Evolutionary conservation across 2,113 vertebrate genomes (phyloP), one percentile per base, ranked within the genome.

Genomic region (Callocephalon fimbriatum): DNA sequence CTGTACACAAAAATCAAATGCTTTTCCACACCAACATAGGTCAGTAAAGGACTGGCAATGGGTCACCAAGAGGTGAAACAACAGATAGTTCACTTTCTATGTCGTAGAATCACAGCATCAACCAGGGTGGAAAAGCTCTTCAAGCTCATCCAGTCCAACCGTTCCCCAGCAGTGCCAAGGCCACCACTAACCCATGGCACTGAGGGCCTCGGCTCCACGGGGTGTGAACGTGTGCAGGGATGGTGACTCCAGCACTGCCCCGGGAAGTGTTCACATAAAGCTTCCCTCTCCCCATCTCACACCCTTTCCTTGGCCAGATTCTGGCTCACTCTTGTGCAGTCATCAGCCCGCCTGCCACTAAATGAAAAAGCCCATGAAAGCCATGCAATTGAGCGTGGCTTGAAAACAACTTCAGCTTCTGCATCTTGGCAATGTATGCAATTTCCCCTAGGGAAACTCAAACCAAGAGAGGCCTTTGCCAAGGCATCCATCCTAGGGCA

Each of bases 351-450:
- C n/a, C 32, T 21, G 45, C n/a, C 44, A 35, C 44, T 16, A 17
- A 20, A 45, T 3, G 9, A 37, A 44, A 67, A 44, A 32, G 3
- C 21, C 63, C 1, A 0, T 26, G 20, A 88, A 88, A 94, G 25
- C 42, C 86, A 12, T 2, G 12, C 68, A 59, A 61, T 19, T 22
- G 58, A 47, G 81, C 77, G 35, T 35, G 32, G 70, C 62, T 90
- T 59, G 50, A 58, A 56, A 86, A 76, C 38, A 67, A 10, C 65
- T n/a, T 32, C 65, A 71, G 83, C 83, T 79, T 23, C 91, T 58
- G 63, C 8, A 50, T 44, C 42, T 35, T 10, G 32, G 58, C 72
- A 17, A 17, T 1, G 3, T 1, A 13, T 48, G 62, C 16, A 0
- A 50, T 58, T 91, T 58, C 70, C 65, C 35, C 44, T 37, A 25